Percentiles rank a stretch among this genome's conserved stretches.
Conservation (phyloP, 2,888 invertebrate genomes). For the Hartigia nigra region DNA sequence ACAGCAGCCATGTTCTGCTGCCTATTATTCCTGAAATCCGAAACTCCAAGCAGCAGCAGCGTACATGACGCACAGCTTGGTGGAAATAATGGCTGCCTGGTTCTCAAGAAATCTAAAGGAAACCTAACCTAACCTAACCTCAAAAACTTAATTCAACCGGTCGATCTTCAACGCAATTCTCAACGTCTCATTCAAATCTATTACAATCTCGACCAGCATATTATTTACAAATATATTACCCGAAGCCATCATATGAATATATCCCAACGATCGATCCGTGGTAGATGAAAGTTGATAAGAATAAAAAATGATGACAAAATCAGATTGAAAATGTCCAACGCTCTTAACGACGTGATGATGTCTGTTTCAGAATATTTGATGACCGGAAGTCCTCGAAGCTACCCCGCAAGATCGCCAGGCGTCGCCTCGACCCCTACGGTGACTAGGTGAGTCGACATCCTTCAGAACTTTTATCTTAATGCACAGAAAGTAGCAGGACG, state of each 20-base stretch:
- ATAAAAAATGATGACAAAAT: not conserved
- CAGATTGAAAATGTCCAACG: not conserved
- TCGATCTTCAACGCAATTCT: not conserved
- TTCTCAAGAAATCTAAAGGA: not conserved
- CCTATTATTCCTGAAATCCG: not conserved
- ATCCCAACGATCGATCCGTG: not conserved
- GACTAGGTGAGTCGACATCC: conserved; percentile 49
- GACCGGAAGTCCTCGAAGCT: conserved; percentile 63
- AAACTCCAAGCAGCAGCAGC: not conserved
- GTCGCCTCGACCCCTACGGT: conserved; percentile 57
- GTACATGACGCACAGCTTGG: not conserved
- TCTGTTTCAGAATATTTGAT: conserved; percentile 62
- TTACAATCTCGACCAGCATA: not conserved
- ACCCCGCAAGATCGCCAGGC: conserved; percentile 58
- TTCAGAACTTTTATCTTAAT: conserved; percentile 27
- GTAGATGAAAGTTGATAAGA: not conserved
- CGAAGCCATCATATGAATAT: too few species aligned
- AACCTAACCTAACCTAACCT: not conserved
- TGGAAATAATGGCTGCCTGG: not conserved
- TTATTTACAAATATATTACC: not conserved
- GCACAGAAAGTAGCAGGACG: not conserved
- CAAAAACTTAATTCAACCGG: not conserved
- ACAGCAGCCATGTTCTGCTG: not conserved
- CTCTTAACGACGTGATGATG: not conserved
- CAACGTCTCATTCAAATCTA: not conserved